Evolutionary conservation across 2,113 vertebrate species (phyloP).

Genomic region (Peromyscus californicus): DNA sequence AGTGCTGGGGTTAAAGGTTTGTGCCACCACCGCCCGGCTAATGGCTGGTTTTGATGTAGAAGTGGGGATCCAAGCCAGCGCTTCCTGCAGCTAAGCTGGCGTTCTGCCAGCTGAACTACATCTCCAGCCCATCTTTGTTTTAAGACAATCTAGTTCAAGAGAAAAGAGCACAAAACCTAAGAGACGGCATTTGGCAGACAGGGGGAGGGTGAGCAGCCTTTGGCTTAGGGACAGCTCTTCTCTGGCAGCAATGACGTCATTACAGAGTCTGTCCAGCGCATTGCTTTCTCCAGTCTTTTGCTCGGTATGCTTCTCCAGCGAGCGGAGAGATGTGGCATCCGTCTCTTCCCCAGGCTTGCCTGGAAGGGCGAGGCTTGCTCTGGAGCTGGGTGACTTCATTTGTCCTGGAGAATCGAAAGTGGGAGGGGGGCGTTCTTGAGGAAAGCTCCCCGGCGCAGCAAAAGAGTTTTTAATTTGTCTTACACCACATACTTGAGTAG

Average conservation of each 20-base stretch:
- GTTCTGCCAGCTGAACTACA: background rate
- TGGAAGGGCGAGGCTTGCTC: slow-evolving; percentile 89
- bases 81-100: background rate
- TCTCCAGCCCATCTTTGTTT: background rate
- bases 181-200: background rate
- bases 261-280: slow-evolving; percentile 16
- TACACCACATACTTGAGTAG: slow-evolving; percentile 18
- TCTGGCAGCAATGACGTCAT: slow-evolving; percentile 66
- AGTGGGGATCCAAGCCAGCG: background rate
- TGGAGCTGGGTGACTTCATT: slow-evolving; percentile 93
- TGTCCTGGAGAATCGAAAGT: slow-evolving; percentile 85
- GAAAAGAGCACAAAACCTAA: background rate
- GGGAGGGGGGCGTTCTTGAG: too few species aligned
- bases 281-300: slow-evolving; percentile 86
- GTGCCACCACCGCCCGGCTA: background rate
- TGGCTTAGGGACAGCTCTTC: slow-evolving; percentile 10
- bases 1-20: background rate
- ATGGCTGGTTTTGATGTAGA: background rate
- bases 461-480: slow-evolving; percentile 28
- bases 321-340: slow-evolving; percentile 91
- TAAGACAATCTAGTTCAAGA: background rate
- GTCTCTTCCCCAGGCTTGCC: slow-evolving; percentile 90
- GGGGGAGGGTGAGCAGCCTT: too few species aligned
- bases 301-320: slow-evolving; percentile 90
- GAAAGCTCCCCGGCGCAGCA: background rate